Base-by-base conservation (phyloP, 2,113 vertebrate species). In the Esox niger region DNA sequence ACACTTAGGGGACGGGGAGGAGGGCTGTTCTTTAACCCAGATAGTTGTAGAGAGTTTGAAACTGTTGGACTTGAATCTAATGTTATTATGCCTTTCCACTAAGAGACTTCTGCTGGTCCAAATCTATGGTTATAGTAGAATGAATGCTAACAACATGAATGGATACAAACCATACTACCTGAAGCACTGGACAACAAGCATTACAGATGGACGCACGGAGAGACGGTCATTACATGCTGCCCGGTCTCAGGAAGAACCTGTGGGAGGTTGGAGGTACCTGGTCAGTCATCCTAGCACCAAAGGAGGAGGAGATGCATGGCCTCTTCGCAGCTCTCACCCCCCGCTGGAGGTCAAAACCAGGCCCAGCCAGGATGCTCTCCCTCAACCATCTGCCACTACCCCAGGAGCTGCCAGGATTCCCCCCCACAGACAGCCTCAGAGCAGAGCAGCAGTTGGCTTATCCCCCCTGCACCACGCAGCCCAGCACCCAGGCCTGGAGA, bases 321-420 rank as follows among this genome's bases (percentile, higher is more conserved):
- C 68, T 72, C 60, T 3, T 17, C 38, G 35, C 46, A 71, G 23
- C 68, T 17, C 57, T 73, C 73, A 66, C 55, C 30, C 58, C 47
- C 33, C 43, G 69, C 57, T 6, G 46, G 73, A 84, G 86, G 85
- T 89, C 82, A 88, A 80, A 87, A 69, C 73, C 71, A 78, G 73
- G 38, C 80, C 67, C 83, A 75, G 73, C 79, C 74, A 85, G 76
- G 81, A 84, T 78, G 79, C 73, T 70, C 74, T 30, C 79, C 81
- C 78, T 76, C 66, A 69, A 71, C 88, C 87, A 91, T 91, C 89
- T 90, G 87, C 79, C 78, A 43, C 66, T 87, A 80, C 80, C 83
- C 84, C 86, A 72, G 82, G 79, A 86, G 85, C 85, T 85, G 84
- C 82, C 81, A 86, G 81, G 73, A 81, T 79, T 59, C 71, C 64